phyloP scores from a whole-genome alignment of 2,113 vertebrate genomes.

The Grammomys surdaster region DNA sequence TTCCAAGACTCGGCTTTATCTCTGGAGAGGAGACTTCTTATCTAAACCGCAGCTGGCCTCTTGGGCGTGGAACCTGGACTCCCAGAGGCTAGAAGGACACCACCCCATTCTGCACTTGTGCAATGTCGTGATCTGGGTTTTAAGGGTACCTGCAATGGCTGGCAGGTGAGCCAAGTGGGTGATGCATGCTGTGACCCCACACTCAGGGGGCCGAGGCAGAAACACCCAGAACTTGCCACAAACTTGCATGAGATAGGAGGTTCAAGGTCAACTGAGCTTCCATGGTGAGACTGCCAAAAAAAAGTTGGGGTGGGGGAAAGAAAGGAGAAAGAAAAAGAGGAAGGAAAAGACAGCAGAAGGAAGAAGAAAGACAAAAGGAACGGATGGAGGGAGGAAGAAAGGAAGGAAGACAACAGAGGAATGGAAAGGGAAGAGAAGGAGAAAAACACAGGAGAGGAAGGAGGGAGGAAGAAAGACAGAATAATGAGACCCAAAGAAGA shows the following conservation, averaged over 20 bases:
- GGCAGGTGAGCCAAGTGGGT: background rate
- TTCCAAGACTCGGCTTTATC: background rate
- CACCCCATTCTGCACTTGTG: background rate
- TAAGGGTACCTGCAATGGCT: background rate
- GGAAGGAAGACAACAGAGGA: background rate
- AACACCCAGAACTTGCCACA: background rate
- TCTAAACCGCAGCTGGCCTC: background rate
- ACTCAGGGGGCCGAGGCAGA: background rate
- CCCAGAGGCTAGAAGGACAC: background rate
- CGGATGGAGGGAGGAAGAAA: background rate
- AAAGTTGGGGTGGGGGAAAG: rapidly evolving
- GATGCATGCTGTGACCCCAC: background rate
- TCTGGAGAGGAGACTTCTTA: rapidly evolving
- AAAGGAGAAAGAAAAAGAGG: no score
- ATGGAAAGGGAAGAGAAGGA: background rate
- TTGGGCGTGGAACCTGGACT: rapidly evolving
- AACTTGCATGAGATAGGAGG: background rate
- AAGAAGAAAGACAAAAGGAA: no score
- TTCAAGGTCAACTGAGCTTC: background rate
- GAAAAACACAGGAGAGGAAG: background rate
- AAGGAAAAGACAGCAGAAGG: background rate
- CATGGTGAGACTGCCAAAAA: background rate
- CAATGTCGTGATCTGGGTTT: background rate
- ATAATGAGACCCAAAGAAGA: background rate
- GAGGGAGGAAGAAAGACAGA: background rate